phyloP scores from a whole-genome alignment of 2,113 vertebrate genomes.

The Eurypyga helias region DNA sequence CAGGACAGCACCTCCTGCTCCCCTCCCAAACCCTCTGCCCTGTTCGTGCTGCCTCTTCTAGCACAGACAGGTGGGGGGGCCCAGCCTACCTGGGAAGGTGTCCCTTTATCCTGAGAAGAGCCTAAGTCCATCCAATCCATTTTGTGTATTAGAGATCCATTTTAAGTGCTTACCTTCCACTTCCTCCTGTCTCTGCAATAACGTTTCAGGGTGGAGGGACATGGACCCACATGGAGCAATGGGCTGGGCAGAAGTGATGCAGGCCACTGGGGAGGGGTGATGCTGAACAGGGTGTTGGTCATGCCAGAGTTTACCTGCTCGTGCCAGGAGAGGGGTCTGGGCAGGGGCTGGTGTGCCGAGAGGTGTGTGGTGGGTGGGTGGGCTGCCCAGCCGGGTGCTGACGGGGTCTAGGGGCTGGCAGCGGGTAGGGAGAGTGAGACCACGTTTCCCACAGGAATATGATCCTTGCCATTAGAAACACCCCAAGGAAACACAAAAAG shows the following conservation, averaged over 20 bases:
- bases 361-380: fast-evolving
- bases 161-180: background rate
- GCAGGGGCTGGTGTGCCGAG: background rate
- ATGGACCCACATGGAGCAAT: fast-evolving
- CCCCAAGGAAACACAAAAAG: background rate
- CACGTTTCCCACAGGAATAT: background rate
- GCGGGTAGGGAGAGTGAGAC: fast-evolving
- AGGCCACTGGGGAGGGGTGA: fast-evolving
- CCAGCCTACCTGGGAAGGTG: background rate
- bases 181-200: background rate
- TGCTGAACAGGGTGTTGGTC: fast-evolving
- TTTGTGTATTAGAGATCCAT: background rate
- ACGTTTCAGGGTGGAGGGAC: background rate
- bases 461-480: background rate
- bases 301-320: background rate
- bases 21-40: background rate
- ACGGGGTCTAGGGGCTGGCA: background rate
- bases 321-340: background rate
- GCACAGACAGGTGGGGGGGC: fast-evolving
- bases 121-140: background rate
- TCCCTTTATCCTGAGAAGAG: background rate
- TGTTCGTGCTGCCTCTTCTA: background rate
- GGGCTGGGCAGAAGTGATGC: fast-evolving
- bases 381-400: background rate
- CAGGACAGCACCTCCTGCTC: background rate